Base-by-base conservation (phyloP, 2,888 invertebrate species). In the Plutella xylostella region DNA sequence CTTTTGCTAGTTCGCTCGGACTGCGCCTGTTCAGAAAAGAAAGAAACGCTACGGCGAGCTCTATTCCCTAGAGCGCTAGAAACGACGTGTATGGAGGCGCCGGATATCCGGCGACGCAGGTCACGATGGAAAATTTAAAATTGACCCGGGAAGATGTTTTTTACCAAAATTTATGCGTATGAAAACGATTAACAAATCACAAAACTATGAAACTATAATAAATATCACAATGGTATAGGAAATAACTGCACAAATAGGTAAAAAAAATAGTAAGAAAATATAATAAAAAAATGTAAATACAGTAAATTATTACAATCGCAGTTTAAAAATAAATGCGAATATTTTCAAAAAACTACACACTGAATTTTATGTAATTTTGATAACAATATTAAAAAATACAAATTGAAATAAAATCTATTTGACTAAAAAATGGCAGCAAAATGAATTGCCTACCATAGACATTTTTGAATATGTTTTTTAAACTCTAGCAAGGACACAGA, bases 1-100 rank as follows among this genome's bases (percentile, higher is more conserved):
- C 84, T 85, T 80, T 79, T 77, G 77, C 82, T 78, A 69, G 76
- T 80, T 79, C 69, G 67, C 79, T 72, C 72, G 77, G 75, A 84
- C 83, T 83, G 83, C 83, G 82, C 82, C 76, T 82, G 80, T 80
- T 78, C 79, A 72, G 79, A 79, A 82, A 79, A 79, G 79, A 80
- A 79, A 80, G 82, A 80, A 79, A 79, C 76, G 75, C 70, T 68
- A 70, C 73, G 69, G 61, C 70, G 72, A 65, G 75, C 73, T 80
- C 80, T 80, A 76, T 80, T 78, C 73, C 73, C 67, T 67, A 63
- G 70, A 65, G 58, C 57, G 69, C 68, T 73, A 82, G 72, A 80
- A 80, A 82, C 80, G 82, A 83, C 76, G 77, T 73, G 73, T 73
- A 63, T 71, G 75, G 68, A 76, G 76, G 62, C 70, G 61, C 72